Conservation (phyloP, 2,797 vertebrate genomes). For the Coracias cyanogaster region DNA sequence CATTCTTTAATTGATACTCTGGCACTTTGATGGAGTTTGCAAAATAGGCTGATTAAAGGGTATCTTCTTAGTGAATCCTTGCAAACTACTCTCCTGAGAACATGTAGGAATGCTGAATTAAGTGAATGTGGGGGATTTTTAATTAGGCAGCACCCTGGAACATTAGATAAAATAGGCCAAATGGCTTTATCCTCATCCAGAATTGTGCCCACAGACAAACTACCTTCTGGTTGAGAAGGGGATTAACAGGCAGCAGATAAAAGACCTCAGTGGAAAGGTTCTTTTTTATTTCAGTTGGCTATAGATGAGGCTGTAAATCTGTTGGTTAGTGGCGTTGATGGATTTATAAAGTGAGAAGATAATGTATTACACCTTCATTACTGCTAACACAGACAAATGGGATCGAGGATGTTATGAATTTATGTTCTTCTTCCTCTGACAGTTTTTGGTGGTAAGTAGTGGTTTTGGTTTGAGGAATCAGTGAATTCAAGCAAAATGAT, state of each 20-base stretch:
- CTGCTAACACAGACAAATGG: background rate
- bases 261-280: background rate
- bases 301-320: background rate
- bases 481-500: background rate
- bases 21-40: background rate
- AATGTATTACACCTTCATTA: background rate
- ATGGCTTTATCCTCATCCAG: background rate
- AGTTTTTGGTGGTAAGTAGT: background rate
- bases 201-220: background rate
- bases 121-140: slow-evolving; percentile 20
- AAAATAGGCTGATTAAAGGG: background rate
- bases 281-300: background rate
- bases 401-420: background rate
- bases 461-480: background rate
- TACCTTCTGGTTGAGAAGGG: background rate
- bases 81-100: slow-evolving; percentile 10
- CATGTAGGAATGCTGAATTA: slow-evolving; percentile 7
- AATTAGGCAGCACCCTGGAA: background rate
- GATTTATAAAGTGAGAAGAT: background rate
- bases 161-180: background rate
- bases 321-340: background rate
- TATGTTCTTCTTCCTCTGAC: background rate
- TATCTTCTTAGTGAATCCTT: background rate
- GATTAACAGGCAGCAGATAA: background rate
- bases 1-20: background rate